Conservation (phyloP, 1,140 invertebrate species). For the Drosophila trapezifrons region DNA sequence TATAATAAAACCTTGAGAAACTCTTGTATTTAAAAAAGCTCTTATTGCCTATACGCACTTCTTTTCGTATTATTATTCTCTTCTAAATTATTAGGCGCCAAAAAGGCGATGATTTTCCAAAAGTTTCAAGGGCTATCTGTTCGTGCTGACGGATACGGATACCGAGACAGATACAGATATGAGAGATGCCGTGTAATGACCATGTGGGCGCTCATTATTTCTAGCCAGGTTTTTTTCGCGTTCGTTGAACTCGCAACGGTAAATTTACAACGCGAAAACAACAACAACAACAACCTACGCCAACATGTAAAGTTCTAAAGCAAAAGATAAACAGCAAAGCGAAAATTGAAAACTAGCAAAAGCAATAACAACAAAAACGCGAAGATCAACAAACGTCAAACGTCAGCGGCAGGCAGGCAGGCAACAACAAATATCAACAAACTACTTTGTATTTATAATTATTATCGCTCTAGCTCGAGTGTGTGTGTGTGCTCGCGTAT, state of each 20-base stretch:
- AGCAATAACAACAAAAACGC: constrained; percentile 31
- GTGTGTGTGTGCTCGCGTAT: constrained; percentile 13
- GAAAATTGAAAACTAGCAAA: constrained; percentile 66
- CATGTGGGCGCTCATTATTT: constrained; percentile 67
- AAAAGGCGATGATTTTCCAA: neutral
- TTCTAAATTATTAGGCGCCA: neutral
- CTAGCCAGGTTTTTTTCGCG: constrained; percentile 60
- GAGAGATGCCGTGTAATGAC: constrained; percentile 42
- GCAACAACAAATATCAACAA: constrained; percentile 78
- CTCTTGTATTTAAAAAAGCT: neutral
- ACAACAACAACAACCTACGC: constrained; percentile 65
- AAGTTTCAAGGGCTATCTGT: constrained; percentile 5
- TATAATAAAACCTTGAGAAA: neutral
- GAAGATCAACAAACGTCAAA: constrained; percentile 45
- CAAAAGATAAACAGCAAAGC: constrained; percentile 76
- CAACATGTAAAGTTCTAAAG: constrained; percentile 82
- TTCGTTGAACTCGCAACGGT: constrained; percentile 74
- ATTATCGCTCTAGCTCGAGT: constrained; percentile 61
- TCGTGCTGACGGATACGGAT: constrained; percentile 25
- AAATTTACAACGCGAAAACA: constrained; percentile 68
- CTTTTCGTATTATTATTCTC: neutral
- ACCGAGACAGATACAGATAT: constrained; percentile 10
- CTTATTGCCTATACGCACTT: neutral
- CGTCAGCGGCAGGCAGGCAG: constrained; percentile 25
- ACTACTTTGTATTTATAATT: constrained; percentile 83